phyloP scores from a whole-genome alignment of 1,140 invertebrate genomes.

The Bombus breviceps region DNA sequence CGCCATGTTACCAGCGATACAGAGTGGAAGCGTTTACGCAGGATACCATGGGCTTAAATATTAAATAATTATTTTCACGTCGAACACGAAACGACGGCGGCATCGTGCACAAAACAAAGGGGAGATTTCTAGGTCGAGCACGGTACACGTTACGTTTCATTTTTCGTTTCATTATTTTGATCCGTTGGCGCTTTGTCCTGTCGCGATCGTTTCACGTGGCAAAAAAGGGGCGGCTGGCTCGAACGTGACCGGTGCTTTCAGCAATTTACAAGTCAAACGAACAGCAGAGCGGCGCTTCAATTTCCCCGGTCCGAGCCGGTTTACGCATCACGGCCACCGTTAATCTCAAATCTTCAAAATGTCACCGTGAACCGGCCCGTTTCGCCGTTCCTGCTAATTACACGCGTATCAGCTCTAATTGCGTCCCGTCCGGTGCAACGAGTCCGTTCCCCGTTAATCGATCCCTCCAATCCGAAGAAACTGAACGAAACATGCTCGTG shows the following conservation, averaged over 20 bases:
- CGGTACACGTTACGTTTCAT: slow-evolving; percentile 1
- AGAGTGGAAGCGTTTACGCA: not conserved
- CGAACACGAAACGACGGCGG: not conserved
- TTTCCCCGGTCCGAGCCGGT: not conserved
- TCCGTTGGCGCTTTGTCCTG: not conserved
- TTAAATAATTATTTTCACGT: slow-evolving; percentile 33
- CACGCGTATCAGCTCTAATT: slow-evolving; percentile 29
- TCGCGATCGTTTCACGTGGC: not conserved
- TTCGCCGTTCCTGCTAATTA: slow-evolving; percentile 16
- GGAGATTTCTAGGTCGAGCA: not conserved
- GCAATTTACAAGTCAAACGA: slow-evolving; percentile 33
- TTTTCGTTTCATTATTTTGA: slow-evolving; percentile 23
- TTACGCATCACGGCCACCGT: not conserved
- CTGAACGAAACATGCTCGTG: not conserved
- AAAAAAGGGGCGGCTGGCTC: not conserved
- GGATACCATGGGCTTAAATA: not conserved
- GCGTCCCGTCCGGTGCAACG: not conserved
- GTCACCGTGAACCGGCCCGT: not conserved
- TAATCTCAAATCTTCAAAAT: slow-evolving; percentile 28
- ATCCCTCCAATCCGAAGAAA: too few species aligned
- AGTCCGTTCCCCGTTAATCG: not conserved
- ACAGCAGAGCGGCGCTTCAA: slow-evolving; percentile 14
- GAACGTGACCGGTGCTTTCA: slow-evolving; percentile 13
- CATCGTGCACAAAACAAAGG: not conserved
- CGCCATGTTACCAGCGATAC: fast-evolving